phyloP scores from a whole-genome alignment of 1,140 invertebrate genomes.

The Zeugodacus cucurbitae region DNA sequence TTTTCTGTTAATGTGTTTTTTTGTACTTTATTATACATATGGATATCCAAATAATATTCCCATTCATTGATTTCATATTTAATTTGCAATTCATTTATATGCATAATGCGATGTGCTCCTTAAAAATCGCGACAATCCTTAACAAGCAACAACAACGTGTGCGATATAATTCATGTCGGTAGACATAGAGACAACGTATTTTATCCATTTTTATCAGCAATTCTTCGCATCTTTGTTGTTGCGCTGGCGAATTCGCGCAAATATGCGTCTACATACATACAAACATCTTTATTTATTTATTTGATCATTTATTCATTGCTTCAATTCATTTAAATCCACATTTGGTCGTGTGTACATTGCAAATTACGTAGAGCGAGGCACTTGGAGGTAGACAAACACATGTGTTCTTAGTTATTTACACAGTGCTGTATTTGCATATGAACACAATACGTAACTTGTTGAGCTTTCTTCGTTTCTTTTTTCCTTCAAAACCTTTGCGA shows the following conservation, averaged over 20 bases:
- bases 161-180: neutral
- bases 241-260: neutral
- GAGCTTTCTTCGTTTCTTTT: neutral
- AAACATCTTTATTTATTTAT: neutral
- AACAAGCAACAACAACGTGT: neutral
- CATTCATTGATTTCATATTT: neutral
- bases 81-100: neutral
- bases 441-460: neutral
- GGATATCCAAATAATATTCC: no score
- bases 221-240: neutral
- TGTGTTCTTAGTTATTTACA: no score
- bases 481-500: neutral
- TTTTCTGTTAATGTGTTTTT: neutral
- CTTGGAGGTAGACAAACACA: neutral
- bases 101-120: no score
- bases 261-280: neutral
- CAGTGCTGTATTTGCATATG: neutral
- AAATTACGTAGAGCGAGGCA: neutral
- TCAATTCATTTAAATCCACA: neutral
- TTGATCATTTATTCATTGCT: neutral
- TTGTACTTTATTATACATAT: neutral
- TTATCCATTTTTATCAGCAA: neutral
- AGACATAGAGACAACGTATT: neutral
- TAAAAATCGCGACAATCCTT: neutral
- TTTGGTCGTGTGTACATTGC: neutral